Base-by-base conservation (phyloP, 2,797 vertebrate species). In the Propithecus deckenii region DNA sequence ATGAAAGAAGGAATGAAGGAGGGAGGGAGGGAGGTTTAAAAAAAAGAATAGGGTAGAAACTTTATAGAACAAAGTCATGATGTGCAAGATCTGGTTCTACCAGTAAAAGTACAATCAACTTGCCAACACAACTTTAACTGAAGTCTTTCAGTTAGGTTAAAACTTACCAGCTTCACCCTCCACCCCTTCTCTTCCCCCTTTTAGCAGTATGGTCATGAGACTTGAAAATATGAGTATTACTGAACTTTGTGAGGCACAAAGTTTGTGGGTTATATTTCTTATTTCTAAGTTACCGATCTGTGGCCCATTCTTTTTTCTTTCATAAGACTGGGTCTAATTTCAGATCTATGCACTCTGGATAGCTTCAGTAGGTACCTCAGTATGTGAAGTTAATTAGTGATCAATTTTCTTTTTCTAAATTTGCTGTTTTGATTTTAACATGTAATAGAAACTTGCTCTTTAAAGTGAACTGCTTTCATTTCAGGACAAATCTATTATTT, bases 351-450 rank as follows among this genome's bases (percentile, higher is more conserved):
- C 30, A 41, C 13, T 74, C 78, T 59, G n/a, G 5, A 65, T 71
- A 92, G 20, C 30, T 94, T 86, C 43, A 32, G 38, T 84, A 88
- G 35, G 8, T 30, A 69, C 59, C 41, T 86, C 67, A 59, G 15
- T 71, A 78, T 87, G 61, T 80, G n/a, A 87, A 61, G 30, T 76
- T 46, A 61, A 41, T 32, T 81, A 85, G 41, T 91, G 43, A 78
- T 67, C 65, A 35, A 2, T 65, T 75, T 61, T 92, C 59, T 83
- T 55, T 88, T 83, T 96, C 63, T 91, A 78, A 89, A 92, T 91
- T 80, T 78, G 76, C 50, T 86, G 17, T 74, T 74, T 96, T 91
- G 69, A 72, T 94, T 89, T 93, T 86, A 78, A 80, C 79, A 76
- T 91, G 52, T 57, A 76, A 55, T 83, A 65, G 20, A 95, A 79